These are phyloP conservation scores for Sipunculus nudus DNA, from an alignment of 2,888 invertebrate genomes.

Conservation along the genomic window DNA sequence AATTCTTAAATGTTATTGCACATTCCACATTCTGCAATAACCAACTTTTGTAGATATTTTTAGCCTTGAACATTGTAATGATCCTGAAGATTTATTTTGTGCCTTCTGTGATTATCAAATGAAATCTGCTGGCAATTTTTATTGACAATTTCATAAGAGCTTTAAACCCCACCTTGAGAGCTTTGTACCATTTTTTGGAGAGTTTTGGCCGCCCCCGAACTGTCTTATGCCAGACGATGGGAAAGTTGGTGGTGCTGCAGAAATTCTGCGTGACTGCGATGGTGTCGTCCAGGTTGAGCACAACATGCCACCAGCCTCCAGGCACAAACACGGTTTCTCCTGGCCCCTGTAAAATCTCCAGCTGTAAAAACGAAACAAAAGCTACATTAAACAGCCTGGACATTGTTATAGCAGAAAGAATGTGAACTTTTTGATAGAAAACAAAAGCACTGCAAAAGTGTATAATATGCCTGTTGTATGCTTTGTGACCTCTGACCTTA, in stretches of 20 bases:
- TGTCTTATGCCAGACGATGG: slow-evolving; percentile 98
- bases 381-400: not conserved
- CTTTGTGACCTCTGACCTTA: no score
- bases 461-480: no score
- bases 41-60: no score
- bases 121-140: not conserved
- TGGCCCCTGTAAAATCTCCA: slow-evolving; percentile 93
- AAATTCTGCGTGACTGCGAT: slow-evolving; percentile 99
- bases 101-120: not conserved
- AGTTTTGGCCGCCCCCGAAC: slow-evolving; percentile 90
- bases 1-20: no score
- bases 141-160: not conserved
- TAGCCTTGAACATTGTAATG: slow-evolving; percentile 13
- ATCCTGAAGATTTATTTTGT: not conserved
- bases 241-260: slow-evolving; percentile 87
- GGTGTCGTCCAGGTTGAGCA: slow-evolving; percentile 93
- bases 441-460: no score
- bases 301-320: slow-evolving; percentile 99
- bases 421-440: no score
- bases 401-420: not conserved
- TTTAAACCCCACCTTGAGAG: slow-evolving; percentile 62
- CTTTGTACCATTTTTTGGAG: slow-evolving; percentile 86
- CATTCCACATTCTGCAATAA: no score
- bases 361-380: slow-evolving; percentile 68
- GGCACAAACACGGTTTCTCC: slow-evolving; percentile 99